Evolutionary conservation across 2,888 invertebrate species (phyloP).

Genomic region (Nephrotoma appendiculata): DNA sequence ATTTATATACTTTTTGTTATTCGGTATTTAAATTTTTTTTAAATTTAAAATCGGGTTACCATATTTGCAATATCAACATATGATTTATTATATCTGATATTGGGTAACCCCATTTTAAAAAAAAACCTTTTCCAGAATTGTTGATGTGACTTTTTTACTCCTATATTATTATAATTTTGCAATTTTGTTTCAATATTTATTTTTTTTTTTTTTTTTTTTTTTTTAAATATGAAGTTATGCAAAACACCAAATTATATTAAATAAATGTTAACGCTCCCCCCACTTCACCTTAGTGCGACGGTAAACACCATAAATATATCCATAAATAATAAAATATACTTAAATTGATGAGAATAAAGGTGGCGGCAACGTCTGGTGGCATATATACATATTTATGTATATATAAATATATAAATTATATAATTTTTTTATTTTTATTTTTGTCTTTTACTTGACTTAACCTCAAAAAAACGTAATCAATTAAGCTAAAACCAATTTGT

Average conservation of each 20-base stretch:
- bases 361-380: background rate
- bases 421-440: background rate
- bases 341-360: background rate
- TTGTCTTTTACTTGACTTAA: background rate
- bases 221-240: background rate
- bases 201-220: background rate
- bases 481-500: background rate
- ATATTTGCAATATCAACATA: background rate
- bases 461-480: background rate
- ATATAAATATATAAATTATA: too few relatives aligned
- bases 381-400: too few relatives aligned
- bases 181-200: background rate
- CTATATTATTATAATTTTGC: background rate
- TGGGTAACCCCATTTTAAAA: background rate
- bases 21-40: background rate
- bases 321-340: background rate
- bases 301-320: background rate
- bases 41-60: background rate
- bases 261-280: background rate
- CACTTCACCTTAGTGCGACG: background rate
- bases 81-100: background rate
- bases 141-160: background rate
- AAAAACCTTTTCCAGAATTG: background rate
- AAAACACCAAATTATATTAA: background rate
- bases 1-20: background rate